Evolutionary conservation across 2,888 invertebrate genomes (phyloP), one percentile per base, ranked within the genome.

Genomic region (Drosophila crucigera): DNA sequence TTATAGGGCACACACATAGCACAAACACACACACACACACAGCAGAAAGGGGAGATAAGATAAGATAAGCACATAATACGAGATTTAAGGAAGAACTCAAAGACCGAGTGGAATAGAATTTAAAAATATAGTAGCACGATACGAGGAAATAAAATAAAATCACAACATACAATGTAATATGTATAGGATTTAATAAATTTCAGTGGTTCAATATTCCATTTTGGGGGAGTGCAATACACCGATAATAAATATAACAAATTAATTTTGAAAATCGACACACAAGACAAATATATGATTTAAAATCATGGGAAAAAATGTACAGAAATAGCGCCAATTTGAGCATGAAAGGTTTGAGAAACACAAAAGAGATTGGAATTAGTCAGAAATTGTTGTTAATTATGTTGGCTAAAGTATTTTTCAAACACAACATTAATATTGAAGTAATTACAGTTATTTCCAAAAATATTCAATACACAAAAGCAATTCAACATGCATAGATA

Each of bases 1-100:
- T 80, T 79, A 86, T 78, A 85, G 89, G 85, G 85, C 83, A 89
- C 89, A 92, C 89, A 91, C 82, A 70, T 62, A 79, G 91, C 90
- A 90, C 84, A 79, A 50, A 78, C 61, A 74, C 80, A 88, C 83
- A 84, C 72, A 84, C 72, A 83, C 56, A 72, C 75, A 86, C 82
- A 91, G 81, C 86, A 82, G 82, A 88, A 64, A 54, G 49, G 7
- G 68, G 41, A 77, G 83, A 84, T 14, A 80, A 80, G 75, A 77
- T 77, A 64, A 77, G 37, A 58, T 30, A 43, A 47, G 73, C 56
- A 74, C 50, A 50, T 30, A 16, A 47, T 19, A 37, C 28, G 50
- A 53, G 60, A 43, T n/a, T 7, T 28, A 25, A 22, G 25, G 1
- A 7, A 65, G 59, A 75, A 65, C 41, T 76, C 47, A 63, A 68